Percentiles rank a stretch among this genome's conserved stretches.
These are phyloP conservation scores for Isurus oxyrinchus DNA, from an alignment of 2,113 vertebrate species.

Conservation along the genomic window DNA sequence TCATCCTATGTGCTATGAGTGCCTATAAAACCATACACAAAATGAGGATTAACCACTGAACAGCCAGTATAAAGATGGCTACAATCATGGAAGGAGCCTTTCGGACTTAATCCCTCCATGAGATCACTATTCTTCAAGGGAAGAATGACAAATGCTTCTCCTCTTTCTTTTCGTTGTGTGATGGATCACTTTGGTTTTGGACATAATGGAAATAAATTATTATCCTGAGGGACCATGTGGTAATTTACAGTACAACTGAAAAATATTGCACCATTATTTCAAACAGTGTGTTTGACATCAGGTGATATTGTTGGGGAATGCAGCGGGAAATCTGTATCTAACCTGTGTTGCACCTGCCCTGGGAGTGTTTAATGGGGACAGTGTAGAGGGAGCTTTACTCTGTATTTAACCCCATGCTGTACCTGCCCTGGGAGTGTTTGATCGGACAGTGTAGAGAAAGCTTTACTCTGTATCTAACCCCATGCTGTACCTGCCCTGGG, in stretches of 20 bases:
- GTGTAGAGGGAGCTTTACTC: no score
- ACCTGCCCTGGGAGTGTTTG: no score
- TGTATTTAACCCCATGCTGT: no score
- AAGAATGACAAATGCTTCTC: neutral
- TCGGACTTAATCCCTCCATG: neutral
- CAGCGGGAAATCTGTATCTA: neutral
- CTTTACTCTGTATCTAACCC: no score
- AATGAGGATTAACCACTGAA: neutral
- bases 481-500: no score
- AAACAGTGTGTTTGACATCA: neutral
- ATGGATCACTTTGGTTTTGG: neutral
- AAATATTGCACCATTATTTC: neutral
- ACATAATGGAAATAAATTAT: neutral
- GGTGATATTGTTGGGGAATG: neutral
- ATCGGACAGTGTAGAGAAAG: no score
- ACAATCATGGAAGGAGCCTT: neutral
- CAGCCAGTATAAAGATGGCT: neutral
- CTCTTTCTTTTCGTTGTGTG: neutral
- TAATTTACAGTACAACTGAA: neutral
- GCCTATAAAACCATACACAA: neutral
- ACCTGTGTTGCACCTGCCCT: neutral
- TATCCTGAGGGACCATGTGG: neutral
- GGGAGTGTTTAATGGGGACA: no score
- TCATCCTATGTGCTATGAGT: neutral
- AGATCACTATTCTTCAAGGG: neutral